Evolutionary conservation across 2,888 invertebrate genomes (phyloP).

Genomic region (Mythimna lalbum): DNA sequence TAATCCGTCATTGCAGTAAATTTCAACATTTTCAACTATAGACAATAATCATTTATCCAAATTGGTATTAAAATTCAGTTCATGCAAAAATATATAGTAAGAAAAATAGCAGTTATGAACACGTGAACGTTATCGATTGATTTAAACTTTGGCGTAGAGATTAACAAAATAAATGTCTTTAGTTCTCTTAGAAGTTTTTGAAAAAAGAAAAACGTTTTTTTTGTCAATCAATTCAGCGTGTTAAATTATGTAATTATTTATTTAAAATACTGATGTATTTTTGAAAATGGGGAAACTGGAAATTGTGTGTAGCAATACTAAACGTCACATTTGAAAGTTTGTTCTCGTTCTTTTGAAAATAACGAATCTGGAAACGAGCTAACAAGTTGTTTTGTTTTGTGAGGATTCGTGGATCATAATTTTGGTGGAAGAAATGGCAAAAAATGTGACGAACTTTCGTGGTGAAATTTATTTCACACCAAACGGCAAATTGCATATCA

Average conservation of each 20-base stretch:
- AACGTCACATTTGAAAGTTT: conserved; percentile 55
- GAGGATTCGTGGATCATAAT: background rate
- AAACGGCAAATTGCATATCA: conserved; percentile 72
- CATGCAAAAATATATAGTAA: too few relatives aligned
- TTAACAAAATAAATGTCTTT: too few relatives aligned
- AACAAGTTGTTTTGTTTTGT: conserved; percentile 58
- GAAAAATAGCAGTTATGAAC: too few relatives aligned
- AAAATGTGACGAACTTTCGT: conserved; percentile 82
- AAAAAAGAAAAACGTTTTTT: too few relatives aligned
- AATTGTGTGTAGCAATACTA: conserved; percentile 48
- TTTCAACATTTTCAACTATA: background rate
- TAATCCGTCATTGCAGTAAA: background rate
- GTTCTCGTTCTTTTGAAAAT: conserved; percentile 64
- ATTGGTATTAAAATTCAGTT: too few relatives aligned
- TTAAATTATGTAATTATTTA: too few relatives aligned
- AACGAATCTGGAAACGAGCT: conserved; percentile 57
- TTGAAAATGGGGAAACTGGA: conserved; percentile 11
- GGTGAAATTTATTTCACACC: conserved; percentile 81
- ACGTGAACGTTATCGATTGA: too few relatives aligned
- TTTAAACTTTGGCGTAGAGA: too few relatives aligned
- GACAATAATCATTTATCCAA: too few relatives aligned
- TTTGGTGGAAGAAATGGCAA: conserved; percentile 74
- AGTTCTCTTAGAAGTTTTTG: too few relatives aligned
- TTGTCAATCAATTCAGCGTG: too few relatives aligned
- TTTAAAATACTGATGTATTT: background rate